Base-by-base conservation (phyloP, 2,797 vertebrate genomes). In the Anguilla obscura region DNA sequence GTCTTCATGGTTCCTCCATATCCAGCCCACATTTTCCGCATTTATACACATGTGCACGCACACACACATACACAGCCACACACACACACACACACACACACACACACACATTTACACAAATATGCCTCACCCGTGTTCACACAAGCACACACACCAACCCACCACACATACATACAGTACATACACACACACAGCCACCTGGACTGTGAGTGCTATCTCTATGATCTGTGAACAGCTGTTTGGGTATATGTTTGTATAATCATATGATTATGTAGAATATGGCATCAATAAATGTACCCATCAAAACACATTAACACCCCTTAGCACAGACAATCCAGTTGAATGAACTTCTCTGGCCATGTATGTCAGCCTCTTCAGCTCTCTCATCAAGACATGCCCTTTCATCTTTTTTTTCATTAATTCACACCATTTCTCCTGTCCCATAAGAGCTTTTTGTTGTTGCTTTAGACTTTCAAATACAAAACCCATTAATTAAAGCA, bases 401-500 rank as follows among this genome's bases (percentile, higher is more conserved):
- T 82, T 82, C 79, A 82, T 82, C 79, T 82, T 82, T 82, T 82
- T 12, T 82, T 10, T 9, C 74, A 40, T 82, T 82, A 50, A 82
- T 82, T 82, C 9, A n/a, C 18, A 10, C 79, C 5, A 18, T 50
- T 50, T 82, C 79, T n/a, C 40, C 40, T n/a, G 7, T 21, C 18
- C 40, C 45, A 82, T 80, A 45, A 80, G 76, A 80, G 76, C 76
- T 82, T n/a, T 40, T 14, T 40, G 74, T 3, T 2, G 69, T 33
- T 33, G 69, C 69, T 71, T 12, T 33, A 36, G 33, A 76, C 74
- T 76, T 82, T 82, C 40, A 82, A 82, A 82, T 48, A 21, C 79
- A 82, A 82, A 82, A 82, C 45, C 79, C 79, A 50, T 82, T 48
- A 82, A 82, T 82, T 82, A 82, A 48, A 82, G 79, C 45, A 82